Evolutionary conservation across 2,888 invertebrate genomes (phyloP), one percentile per base, ranked within the genome.

Genomic region (Agrochola litura): DNA sequence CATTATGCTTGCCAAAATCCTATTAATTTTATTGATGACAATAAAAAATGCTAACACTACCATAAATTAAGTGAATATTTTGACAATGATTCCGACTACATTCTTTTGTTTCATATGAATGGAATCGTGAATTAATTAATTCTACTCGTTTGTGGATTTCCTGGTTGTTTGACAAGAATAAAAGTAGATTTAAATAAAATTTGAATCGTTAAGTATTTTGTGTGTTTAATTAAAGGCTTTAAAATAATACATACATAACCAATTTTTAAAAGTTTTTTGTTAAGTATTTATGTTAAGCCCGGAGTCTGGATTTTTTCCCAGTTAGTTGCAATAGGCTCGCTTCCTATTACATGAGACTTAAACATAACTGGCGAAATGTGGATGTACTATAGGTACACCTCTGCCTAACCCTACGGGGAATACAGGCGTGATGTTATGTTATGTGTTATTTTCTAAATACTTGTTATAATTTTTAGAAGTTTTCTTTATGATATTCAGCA

Each of bases 1-100:
- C 80, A 84, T 83, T 82, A 87, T 79, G 83, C 76, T 85, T 81
- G 78, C 86, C 86, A 86, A 88, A 89, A 88, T 52, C 82, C 74
- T 76, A 81, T 76, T 76, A 76, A 83, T 84, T 83, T 88, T 86
- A 89, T 88, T 85, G 84, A 85, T 87, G 79, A 79, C 71, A 63
- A 60, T 85, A 83, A 85, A 86, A 85, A 77, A 71, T 25, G 2
- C 58, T 64, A 71, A 78, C 30, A 58, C n/a, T 6, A 67, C 43
- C 14, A 79, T 77, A 82, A 81, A 81, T 81, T 73, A 78, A 46
- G 43, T 65, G 25, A 54, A 61, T 69, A 76, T 73, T 87, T 85
- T 83, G 68, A 81, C 70, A 79, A 76, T 65, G 61, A 63, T 60
- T 49, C 30, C 6, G 76, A 61, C 75, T 16, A 54, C 4, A 77